Conservation (phyloP, 2,888 invertebrate genomes). For the Phrixothrix hirtus region DNA sequence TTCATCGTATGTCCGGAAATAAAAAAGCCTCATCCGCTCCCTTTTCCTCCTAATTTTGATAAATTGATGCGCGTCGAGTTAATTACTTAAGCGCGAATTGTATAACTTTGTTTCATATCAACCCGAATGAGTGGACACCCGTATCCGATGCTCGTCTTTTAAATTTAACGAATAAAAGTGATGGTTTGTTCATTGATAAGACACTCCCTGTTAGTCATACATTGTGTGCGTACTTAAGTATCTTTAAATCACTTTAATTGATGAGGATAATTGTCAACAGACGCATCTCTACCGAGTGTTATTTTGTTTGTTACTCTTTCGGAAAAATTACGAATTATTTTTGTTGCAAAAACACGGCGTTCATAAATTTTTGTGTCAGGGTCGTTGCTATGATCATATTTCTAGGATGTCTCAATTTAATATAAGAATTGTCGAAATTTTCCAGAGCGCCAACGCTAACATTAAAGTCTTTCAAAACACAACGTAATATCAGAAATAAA, state of each 20-base stretch:
- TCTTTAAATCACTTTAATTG: slow-evolving; percentile 31
- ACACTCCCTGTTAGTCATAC: slow-evolving; percentile 33
- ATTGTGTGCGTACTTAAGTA: slow-evolving; percentile 18
- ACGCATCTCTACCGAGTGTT: too few species aligned
- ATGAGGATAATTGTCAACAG: slow-evolving; percentile 24
- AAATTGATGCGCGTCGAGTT: slow-evolving; percentile 15
- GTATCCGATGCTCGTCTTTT: slow-evolving; percentile 9
- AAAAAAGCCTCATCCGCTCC: slow-evolving; percentile 31
- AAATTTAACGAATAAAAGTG: slow-evolving; percentile 11
- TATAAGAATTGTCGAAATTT: too few species aligned
- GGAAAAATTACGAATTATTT: too few species aligned
- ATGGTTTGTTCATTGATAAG: slow-evolving; percentile 33
- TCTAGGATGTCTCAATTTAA: too few species aligned
- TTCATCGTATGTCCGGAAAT: slow-evolving; percentile 21
- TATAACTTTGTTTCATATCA: slow-evolving; percentile 4
- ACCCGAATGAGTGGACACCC: neutral
- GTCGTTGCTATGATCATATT: too few species aligned
- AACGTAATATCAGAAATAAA: too few species aligned
- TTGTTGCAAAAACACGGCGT: too few species aligned
- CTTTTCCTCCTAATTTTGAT: slow-evolving; percentile 27
- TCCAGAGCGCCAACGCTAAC: too few species aligned
- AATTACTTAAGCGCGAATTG: neutral
- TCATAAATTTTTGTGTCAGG: too few species aligned
- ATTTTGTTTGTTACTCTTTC: too few species aligned
- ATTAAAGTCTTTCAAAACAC: too few species aligned